Evolutionary conservation across 2,113 vertebrate species (phyloP).

Genomic region (Chiloscyllium plagiosum): DNA sequence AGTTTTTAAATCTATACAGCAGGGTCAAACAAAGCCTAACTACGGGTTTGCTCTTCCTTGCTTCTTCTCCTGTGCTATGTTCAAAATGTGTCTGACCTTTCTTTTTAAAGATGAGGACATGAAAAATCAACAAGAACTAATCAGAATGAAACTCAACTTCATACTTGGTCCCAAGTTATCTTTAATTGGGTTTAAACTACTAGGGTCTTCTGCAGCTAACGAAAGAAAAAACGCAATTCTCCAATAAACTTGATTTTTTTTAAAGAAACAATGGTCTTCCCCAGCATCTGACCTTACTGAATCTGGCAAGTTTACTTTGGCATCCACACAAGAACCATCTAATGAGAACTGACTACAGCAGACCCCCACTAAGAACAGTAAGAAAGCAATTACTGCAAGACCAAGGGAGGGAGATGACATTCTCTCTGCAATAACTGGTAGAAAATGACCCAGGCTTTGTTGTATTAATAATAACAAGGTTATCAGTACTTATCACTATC

Average conservation of each 20-base stretch:
- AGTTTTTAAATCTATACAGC: neutral
- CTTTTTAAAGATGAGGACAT: too few relatives aligned
- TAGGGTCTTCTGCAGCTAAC: neutral
- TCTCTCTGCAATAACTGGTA: neutral
- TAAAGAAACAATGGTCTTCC: neutral
- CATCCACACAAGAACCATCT: neutral
- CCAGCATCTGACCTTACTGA: neutral
- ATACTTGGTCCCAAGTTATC: neutral
- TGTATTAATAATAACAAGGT: neutral
- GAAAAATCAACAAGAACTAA: neutral
- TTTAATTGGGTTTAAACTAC: neutral
- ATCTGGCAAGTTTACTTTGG: neutral
- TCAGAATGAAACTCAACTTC: neutral
- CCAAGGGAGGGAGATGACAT: neutral
- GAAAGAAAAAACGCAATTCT: neutral
- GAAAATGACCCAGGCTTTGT: neutral
- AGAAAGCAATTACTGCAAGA: neutral
- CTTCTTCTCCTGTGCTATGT: neutral
- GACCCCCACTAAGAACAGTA: neutral
- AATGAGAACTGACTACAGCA: neutral
- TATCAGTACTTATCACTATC: neutral
- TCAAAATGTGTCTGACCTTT: neutral
- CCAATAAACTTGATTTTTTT: neutral
- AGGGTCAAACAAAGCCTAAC: neutral
- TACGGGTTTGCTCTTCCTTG: too few relatives aligned